A percentile compares a stretch with the other conserved stretches of the same genome.
Conservation (phyloP, 2,113 vertebrate species). For the Vidua macroura region DNA sequence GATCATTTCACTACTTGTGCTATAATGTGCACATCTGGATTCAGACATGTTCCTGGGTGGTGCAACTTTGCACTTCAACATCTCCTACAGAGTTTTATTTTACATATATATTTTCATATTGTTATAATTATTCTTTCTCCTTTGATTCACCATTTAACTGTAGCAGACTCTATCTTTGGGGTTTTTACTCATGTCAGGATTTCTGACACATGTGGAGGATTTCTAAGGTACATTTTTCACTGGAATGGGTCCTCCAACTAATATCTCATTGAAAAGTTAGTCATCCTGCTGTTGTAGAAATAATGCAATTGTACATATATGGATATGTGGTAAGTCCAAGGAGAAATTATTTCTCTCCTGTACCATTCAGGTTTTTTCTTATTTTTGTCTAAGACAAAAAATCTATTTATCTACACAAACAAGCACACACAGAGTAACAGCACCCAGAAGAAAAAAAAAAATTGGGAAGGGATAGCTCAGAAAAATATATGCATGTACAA, state of each 20-base stretch:
- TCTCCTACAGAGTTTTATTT: neutral
- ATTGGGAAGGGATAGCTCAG: neutral
- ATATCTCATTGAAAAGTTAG: neutral
- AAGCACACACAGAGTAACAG: neutral
- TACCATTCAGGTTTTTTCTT: neutral
- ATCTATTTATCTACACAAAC: neutral
- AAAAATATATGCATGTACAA: neutral
- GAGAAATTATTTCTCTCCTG: neutral
- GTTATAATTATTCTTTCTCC: neutral
- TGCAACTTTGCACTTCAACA: neutral
- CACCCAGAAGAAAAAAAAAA: neutral
- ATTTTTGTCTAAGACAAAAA: neutral
- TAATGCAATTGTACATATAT: neutral
- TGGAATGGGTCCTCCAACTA: neutral
- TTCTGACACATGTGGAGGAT: neutral
- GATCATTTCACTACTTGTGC: neutral
- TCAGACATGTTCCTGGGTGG: neutral
- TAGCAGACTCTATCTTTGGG: neutral
- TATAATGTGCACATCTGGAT: neutral
- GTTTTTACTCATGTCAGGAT: neutral
- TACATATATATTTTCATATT: neutral
- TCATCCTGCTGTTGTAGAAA: neutral
- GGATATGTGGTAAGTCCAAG: neutral
- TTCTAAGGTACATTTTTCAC: neutral
- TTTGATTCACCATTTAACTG: neutral